These are phyloP conservation scores for Sorex maritimensis DNA, from an alignment of 2,797 vertebrate genomes.

Conservation along the genomic window DNA sequence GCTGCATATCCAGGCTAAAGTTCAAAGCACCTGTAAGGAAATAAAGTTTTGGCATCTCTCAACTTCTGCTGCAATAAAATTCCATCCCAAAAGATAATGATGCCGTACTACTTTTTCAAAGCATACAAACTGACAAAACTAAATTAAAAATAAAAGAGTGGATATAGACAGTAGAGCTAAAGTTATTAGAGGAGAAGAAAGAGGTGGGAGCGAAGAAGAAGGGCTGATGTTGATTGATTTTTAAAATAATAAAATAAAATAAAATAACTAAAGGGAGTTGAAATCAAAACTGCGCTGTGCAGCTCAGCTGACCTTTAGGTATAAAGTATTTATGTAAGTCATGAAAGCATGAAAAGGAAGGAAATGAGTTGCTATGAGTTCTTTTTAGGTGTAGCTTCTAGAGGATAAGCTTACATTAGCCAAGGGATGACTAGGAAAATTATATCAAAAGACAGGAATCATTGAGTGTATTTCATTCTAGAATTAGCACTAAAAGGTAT, in stretches of 20 bases:
- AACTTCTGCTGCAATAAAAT: neutral
- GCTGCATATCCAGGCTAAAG: neutral
- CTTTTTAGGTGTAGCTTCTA: neutral
- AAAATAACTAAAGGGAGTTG: neutral
- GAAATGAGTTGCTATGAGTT: neutral
- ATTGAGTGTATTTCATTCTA: neutral
- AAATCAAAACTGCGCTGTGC: constrained; percentile 2
- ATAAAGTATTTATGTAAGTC: neutral
- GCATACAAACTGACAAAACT: no score
- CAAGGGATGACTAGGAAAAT: constrained; percentile 3
- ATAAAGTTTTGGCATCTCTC: neutral
- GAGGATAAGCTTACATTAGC: neutral
- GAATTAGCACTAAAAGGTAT: neutral
- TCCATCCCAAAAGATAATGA: neutral
- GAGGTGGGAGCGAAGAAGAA: no score
- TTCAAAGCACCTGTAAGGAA: neutral
- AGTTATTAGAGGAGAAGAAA: no score
- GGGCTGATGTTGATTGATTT: neutral
- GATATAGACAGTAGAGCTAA: no score
- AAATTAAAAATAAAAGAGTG: no score
- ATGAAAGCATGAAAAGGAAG: constrained; percentile 9
- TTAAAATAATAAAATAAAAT: neutral
- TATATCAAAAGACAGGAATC: neutral
- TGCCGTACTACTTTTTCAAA: neutral
- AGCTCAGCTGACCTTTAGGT: neutral